phyloP scores from a whole-genome alignment of 1,140 invertebrate genomes.

The Ceratina japonica region DNA sequence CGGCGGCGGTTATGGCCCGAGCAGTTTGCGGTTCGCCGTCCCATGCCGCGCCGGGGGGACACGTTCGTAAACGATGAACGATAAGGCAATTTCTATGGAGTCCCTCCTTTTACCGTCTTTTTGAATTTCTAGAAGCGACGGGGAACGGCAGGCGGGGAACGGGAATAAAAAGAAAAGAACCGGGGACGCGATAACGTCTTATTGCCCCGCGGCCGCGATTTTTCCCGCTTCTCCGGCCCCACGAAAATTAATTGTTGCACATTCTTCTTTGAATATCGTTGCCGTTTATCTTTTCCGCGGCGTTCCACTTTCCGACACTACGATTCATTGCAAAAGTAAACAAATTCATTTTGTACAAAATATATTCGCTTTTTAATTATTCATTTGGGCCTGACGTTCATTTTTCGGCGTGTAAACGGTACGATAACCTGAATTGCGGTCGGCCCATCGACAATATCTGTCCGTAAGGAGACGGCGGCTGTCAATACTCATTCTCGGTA shows the following conservation, averaged over 20 bases:
- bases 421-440: neutral
- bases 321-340: neutral
- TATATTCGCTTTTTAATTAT: neutral
- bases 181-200: constrained; percentile 37
- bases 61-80: constrained; percentile 57
- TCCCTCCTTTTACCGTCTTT: constrained; percentile 41
- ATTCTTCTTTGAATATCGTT: constrained; percentile 26
- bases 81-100: constrained; percentile 57
- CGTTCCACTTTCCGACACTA: neutral
- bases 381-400: neutral
- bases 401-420: too few species aligned
- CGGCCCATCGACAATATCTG: neutral
- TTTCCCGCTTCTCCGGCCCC: constrained; percentile 4
- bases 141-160: constrained; percentile 2
- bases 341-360: neutral
- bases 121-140: constrained; percentile 42
- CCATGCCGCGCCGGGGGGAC: too few species aligned
- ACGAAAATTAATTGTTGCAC: constrained; percentile 33
- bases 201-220: constrained; percentile 15
- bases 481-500: neutral
- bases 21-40: constrained; percentile 62
- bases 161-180: neutral
- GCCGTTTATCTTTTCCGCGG: constrained; percentile 1
- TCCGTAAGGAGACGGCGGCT: neutral
- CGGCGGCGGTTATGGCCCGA: constrained; percentile 49